Evolutionary conservation across 2,888 invertebrate species (phyloP).

Genomic region (Lomographa bimaculata): DNA sequence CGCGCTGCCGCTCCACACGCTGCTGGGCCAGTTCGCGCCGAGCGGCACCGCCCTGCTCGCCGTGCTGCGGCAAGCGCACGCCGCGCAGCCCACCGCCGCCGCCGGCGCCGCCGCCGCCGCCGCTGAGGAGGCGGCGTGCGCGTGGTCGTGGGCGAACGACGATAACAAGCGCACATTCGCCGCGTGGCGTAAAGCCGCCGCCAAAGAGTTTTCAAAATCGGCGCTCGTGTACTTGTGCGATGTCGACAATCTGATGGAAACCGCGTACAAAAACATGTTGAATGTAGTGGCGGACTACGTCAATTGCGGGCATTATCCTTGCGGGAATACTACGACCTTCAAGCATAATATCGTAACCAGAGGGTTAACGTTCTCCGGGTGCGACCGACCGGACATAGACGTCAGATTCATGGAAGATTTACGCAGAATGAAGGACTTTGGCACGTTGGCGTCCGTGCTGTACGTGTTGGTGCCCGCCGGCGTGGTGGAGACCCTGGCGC

Average conservation of each 20-base stretch:
- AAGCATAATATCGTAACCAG: no score
- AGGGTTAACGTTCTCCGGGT: no score
- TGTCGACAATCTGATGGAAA: no score
- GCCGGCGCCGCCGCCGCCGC: neutral
- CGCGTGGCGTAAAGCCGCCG: neutral
- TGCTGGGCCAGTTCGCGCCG: slow-evolving; percentile 31
- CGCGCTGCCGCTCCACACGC: slow-evolving; percentile 33
- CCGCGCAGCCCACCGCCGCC: no score
- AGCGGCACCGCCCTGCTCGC: slow-evolving; percentile 2
- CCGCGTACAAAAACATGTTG: no score
- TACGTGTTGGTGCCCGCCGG: slow-evolving; percentile 28
- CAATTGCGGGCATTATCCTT: no score
- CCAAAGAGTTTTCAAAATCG: neutral
- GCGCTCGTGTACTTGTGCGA: neutral
- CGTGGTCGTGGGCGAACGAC: neutral
- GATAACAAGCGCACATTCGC: neutral
- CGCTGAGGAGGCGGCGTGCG: slow-evolving; percentile 7
- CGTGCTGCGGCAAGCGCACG: slow-evolving; percentile 2
- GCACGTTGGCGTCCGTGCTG: neutral
- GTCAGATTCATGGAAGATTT: no score
- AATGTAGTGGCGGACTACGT: no score
- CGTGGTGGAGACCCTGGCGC: slow-evolving; percentile 17
- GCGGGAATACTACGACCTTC: no score
- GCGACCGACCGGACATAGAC: no score
- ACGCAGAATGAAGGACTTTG: neutral